phyloP scores from a whole-genome alignment of 53 echinoderm and acorn worm species.

The Antedon mediterranea region DNA sequence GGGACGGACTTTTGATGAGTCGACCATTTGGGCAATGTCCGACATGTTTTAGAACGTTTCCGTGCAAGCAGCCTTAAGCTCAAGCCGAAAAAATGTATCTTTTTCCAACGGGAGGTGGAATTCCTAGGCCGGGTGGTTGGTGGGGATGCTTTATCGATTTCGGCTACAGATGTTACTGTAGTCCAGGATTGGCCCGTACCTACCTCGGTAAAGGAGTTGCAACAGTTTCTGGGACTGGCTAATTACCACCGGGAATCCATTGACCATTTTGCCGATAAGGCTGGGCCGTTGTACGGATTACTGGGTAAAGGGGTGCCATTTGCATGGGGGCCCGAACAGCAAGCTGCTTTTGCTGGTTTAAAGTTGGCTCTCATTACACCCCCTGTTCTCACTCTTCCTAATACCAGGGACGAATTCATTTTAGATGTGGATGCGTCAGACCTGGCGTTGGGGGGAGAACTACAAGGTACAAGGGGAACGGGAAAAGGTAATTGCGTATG shows the following conservation, averaged over 20 bases:
- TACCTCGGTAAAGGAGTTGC: constrained; percentile 6
- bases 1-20: not conserved
- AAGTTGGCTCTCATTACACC: not conserved
- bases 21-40: no score
- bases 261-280: constrained; percentile 11
- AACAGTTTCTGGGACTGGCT: constrained; percentile 24
- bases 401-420: constrained; percentile 1
- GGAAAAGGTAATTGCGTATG: not conserved
- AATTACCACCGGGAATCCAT: constrained; percentile 36
- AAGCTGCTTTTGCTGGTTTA: constrained; percentile 1
- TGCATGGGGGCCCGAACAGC: constrained; percentile 8
- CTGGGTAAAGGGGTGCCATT: constrained; percentile 14
- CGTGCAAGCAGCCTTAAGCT: no score
- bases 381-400: constrained; percentile 11
- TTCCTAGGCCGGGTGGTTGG: not conserved
- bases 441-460: no score
- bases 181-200: constrained; percentile 25
- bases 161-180: not conserved
- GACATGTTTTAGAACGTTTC: no score
- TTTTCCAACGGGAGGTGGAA: no score
- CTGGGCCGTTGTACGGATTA: constrained; percentile 10
- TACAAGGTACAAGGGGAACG: constrained; percentile 5
- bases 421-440: no score
- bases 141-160: not conserved
- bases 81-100: no score